Conservation (phyloP, 2,113 vertebrate genomes). For the Cettia cetti region DNA sequence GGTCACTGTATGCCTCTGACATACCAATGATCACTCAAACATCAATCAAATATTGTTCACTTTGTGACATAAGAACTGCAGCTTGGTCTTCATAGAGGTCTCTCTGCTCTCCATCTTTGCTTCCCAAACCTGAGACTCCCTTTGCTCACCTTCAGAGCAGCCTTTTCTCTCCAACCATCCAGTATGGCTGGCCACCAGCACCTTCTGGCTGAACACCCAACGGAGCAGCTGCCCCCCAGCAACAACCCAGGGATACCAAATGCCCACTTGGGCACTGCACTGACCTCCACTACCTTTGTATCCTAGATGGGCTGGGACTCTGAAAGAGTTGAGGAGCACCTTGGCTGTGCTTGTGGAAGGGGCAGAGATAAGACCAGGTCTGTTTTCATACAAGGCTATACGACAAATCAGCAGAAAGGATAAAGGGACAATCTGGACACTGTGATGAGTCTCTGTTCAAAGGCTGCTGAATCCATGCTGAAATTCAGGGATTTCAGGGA, state of each 20-base stretch:
- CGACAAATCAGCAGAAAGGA: neutral
- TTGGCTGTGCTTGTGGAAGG: neutral
- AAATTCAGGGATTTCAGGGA: neutral
- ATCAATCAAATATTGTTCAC: neutral
- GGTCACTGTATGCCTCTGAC: neutral
- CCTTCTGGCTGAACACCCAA: neutral
- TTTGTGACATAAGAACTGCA: neutral
- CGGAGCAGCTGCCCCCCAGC: neutral
- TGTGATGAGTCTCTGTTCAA: neutral
- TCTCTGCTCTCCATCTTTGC: neutral
- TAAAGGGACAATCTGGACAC: neutral
- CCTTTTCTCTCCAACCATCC: neutral
- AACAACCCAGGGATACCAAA: neutral
- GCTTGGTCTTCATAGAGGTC: neutral
- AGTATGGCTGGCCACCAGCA: neutral
- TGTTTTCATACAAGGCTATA: neutral
- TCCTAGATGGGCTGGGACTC: neutral
- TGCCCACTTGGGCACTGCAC: neutral
- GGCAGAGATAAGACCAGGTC: neutral
- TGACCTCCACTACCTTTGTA: neutral
- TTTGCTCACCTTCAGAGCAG: neutral
- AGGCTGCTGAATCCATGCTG: neutral
- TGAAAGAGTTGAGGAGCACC: neutral
- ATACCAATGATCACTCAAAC: neutral
- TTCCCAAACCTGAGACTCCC: neutral